Evolutionary conservation across 1,140 invertebrate genomes (phyloP), one percentile per base, ranked within the genome.

Genomic region (Lethrus apterus): DNA sequence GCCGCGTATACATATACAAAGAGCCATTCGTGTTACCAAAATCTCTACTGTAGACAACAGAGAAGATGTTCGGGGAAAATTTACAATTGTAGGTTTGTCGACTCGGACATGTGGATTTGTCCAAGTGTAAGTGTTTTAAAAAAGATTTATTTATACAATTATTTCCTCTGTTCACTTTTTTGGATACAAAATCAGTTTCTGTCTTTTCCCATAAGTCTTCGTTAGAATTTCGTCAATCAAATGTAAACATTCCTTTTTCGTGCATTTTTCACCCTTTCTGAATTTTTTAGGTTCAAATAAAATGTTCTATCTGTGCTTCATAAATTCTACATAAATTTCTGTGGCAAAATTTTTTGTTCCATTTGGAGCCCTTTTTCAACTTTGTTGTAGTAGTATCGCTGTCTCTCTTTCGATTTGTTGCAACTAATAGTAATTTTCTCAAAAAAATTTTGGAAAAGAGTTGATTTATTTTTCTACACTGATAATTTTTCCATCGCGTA

Each of bases 41-140:
- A 83, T 48, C 63, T 75, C 23, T 84, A 71, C 56, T 90, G 86
- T 58, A 54, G 70, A 0, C 59, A 72, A 17, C 84, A 87, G 56
- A 66, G 70, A 0, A 60, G 57, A 2, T 90, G 87, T 58, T 73
- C 71, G 3, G 86, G 86, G 8, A 76, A 79, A 32, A 68, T 89
- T 17, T 69, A 86, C 11, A 75, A 85, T 52, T 93, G 89, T 61
- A 70, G 75, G 40, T 90, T 80, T 61, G 67, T 89, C 2, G 83
- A 90, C 59, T 86, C 85, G 0, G 86, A 91, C 48, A 87, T 90
- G 77, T 80, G 74, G 72, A 73, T 90, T 26, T 93, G 88, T 62
- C 77, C 78, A 5, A 66, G 83, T 56, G 82, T 83, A 57, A 74
- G 75, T 64, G 31, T 29, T 18, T 4, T 0, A 8, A 19, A 10